Evolutionary conservation across 2,888 invertebrate species (phyloP).

Genomic region (Rhamphomyia laevipes): DNA sequence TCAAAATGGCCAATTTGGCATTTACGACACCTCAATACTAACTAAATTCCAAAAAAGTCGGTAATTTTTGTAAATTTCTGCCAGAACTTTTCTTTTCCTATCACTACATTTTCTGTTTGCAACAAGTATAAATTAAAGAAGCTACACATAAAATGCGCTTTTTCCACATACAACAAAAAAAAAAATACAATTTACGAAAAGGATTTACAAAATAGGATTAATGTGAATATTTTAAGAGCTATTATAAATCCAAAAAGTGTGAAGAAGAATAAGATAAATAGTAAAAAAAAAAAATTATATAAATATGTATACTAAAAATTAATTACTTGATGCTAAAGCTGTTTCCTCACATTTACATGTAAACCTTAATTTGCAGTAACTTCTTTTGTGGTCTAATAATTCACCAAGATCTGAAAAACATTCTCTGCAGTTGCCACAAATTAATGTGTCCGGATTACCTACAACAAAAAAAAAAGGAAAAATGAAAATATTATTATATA

Average conservation of each 20-base stretch:
- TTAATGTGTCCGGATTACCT: slow-evolving; percentile 64
- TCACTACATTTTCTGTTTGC: too few relatives aligned
- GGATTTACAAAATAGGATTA: too few relatives aligned
- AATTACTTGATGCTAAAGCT: slow-evolving; percentile 36
- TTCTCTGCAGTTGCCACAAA: slow-evolving; percentile 67
- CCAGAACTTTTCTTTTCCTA: not conserved
- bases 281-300: too few relatives aligned
- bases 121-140: not conserved
- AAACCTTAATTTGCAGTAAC: slow-evolving; percentile 59
- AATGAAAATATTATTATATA: not conserved
- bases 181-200: too few relatives aligned
- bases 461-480: slow-evolving; percentile 23
- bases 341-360: slow-evolving; percentile 55
- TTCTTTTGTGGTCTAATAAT: slow-evolving; percentile 62
- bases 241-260: too few relatives aligned
- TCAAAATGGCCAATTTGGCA: too few relatives aligned
- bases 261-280: too few relatives aligned
- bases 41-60: too few relatives aligned
- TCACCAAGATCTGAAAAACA: slow-evolving; percentile 60
- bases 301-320: not conserved
- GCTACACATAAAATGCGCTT: too few relatives aligned
- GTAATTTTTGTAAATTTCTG: slow-evolving; percentile 1
- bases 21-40: too few relatives aligned
- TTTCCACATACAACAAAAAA: too few relatives aligned
- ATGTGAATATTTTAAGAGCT: too few relatives aligned